Evolutionary conservation across 1,140 invertebrate species (phyloP), one percentile per base, ranked within the genome.

Genomic region (Adoxophyes honmai): DNA sequence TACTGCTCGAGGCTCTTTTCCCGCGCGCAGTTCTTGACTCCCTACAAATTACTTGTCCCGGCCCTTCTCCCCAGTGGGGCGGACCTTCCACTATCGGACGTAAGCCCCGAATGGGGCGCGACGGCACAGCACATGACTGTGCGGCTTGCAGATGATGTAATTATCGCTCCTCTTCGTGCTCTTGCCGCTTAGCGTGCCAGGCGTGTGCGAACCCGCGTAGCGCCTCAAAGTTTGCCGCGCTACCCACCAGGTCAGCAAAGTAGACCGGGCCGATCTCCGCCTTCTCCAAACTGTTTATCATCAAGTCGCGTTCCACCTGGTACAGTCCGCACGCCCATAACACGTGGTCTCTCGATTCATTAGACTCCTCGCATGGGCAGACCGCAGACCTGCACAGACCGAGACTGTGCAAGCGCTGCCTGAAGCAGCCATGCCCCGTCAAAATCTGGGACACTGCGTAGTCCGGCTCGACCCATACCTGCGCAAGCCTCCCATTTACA

Each of bases 391-490:
- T 44, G 28, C 42, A 16, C 4, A 63, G 39, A 9, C 21, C 39
- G 13, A 63, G 34, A 8, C 34, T 52, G 37, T 55, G 14, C 28
- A 64, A 54, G 4, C 62, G 48, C 14, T 48, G 36, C 9, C 37
- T 59, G 38, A 64, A 64, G 38, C 37, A 54, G 0, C 54, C 62
- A 16, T 64, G 62, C 5, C 62, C 62, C 1, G 54, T 54, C 8
- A 64, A 39, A 0, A 64, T 59, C 53, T 64, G 62, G 8, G 62
- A 64, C 9, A 34, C 15, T 9, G 34, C 57, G 15, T 64, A 59
- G 35, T 64, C 57, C 10, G 57, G 62, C 14, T 52, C 57, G 0
- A 57, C 34, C 54, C 53, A 64, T 4, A 13, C 37, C 1, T 4
- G 38, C 13, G 11, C 2, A 64, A n/a, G n/a, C n/a, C n/a, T n/a